Base-by-base conservation (phyloP, 2,797 vertebrate species). In the Acanthurus leucopareius region DNA sequence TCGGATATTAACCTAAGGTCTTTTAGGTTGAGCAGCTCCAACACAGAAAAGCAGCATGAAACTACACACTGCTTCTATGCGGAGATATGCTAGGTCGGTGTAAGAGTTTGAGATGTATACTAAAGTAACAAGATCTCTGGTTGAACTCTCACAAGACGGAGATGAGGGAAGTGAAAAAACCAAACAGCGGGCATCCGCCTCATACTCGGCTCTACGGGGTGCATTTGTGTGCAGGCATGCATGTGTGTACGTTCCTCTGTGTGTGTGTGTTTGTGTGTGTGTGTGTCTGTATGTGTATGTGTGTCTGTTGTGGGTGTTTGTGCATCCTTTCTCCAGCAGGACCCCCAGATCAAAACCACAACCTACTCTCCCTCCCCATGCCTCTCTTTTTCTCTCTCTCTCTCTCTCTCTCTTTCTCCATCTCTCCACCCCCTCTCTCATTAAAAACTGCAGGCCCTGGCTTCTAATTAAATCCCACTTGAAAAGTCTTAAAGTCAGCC, bases 401-500 rank as follows among this genome's bases (percentile, higher is more conserved):
- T 65, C n/a, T n/a, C n/a, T n/a, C 71, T 81, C 40, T 42, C 40
- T 42, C 40, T 78, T 86, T 91, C 92, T 93, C 89, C 86, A 82
- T 92, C 91, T 94, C 94, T 94, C 94, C 94, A 92, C 95, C 94
- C 94, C 92, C 94, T 94, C 93, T 95, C 95, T 96, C 94, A 96
- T 95, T 96, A 96, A 96, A 95, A 96, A 94, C 94, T 93, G 94
- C 93, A 93, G 94, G 94, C 93, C 93, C 91, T 86, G 89, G 94
- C 93, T 95, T 95, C 95, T 96, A 96, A 95, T 96, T 96, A 96
- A 96, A 95, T 96, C 95, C 95, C 95, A 95, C 94, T 96, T 96
- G 95, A 95, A 96, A 95, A 95, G 95, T 95, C 94, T 95, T 95
- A 95, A 95, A 95, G 94, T 95, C 93, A 94, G 93, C 91, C 94